Evolutionary conservation across 2,113 vertebrate species (phyloP).

Genomic region (Actinemys pallida): DNA sequence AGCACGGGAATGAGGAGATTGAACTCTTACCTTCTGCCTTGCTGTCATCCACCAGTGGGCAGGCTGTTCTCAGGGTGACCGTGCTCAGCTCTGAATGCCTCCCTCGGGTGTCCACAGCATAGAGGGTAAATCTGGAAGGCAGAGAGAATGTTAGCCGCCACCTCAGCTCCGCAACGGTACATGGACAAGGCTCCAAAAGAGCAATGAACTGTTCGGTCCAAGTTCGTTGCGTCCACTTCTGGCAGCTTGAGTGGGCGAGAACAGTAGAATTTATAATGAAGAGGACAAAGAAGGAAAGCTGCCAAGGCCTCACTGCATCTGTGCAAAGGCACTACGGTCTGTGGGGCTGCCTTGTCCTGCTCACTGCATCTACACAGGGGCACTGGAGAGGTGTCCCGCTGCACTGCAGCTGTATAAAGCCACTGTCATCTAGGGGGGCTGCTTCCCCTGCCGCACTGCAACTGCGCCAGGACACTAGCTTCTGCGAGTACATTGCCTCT

Average conservation of each 20-base stretch:
- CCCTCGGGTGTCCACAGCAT: slow-evolving; percentile 93
- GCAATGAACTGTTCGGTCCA: background rate
- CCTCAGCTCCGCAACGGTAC: background rate
- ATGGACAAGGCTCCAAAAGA: fast-evolving
- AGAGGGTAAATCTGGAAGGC: slow-evolving; percentile 90
- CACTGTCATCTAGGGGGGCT: background rate
- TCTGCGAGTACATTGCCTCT: background rate
- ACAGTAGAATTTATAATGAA: fast-evolving
- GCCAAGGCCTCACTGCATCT: fast-evolving
- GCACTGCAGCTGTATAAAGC: fast-evolving
- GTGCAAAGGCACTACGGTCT: background rate
- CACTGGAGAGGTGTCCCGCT: background rate
- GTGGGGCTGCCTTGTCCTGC: fast-evolving
- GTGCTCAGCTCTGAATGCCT: slow-evolving; percentile 92
- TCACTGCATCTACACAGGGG: fast-evolving
- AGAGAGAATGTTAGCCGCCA: background rate
- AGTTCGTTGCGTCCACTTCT: background rate
- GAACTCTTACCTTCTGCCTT: slow-evolving; percentile 92
- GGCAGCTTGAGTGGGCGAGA: background rate
- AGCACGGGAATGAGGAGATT: background rate
- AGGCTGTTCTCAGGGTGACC: slow-evolving; percentile 93
- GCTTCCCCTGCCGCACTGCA: background rate
- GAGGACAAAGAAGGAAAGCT: background rate
- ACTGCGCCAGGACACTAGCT: background rate
- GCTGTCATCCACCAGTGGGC: slow-evolving; percentile 95